Evolutionary conservation across 2,797 vertebrate species (phyloP).

Genomic region (Tinamus major): DNA sequence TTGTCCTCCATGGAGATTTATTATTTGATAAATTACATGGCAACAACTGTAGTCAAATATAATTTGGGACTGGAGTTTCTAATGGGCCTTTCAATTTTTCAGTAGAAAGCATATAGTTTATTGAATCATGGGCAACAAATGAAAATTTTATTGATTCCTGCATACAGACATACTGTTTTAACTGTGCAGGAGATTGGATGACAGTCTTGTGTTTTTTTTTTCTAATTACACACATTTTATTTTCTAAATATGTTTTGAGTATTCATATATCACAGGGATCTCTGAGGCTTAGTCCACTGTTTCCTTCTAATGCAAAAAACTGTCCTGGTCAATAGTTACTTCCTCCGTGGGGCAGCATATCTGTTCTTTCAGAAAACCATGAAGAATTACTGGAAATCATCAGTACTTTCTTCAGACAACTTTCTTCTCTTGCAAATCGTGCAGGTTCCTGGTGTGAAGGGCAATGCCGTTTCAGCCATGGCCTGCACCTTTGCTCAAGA

Average conservation of each 20-base stretch:
- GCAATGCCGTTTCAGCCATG: not conserved
- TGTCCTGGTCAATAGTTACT: not conserved
- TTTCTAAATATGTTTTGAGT: not conserved
- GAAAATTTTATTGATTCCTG: conserved; percentile 7
- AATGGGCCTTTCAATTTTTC: conserved; percentile 9
- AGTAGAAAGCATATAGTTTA: not conserved
- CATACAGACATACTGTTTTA: not conserved
- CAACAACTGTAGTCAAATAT: not conserved
- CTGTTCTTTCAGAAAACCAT: not conserved
- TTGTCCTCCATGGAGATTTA: conserved; percentile 14
- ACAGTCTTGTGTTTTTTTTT: not conserved
- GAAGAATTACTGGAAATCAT: not conserved
- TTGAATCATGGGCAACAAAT: not conserved
- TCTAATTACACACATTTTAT: not conserved
- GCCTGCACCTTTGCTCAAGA: not conserved
- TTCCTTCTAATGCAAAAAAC: not conserved
- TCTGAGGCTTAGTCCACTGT: not conserved
- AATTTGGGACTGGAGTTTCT: not conserved
- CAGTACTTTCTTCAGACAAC: not conserved
- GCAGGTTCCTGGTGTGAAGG: not conserved
- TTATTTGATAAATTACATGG: not conserved
- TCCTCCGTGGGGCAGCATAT: not conserved
- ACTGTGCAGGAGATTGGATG: not conserved
- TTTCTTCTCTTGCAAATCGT: not conserved
- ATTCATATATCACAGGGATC: not conserved